Conservation (phyloP, 2,113 vertebrate genomes). For the Numida meleagris region DNA sequence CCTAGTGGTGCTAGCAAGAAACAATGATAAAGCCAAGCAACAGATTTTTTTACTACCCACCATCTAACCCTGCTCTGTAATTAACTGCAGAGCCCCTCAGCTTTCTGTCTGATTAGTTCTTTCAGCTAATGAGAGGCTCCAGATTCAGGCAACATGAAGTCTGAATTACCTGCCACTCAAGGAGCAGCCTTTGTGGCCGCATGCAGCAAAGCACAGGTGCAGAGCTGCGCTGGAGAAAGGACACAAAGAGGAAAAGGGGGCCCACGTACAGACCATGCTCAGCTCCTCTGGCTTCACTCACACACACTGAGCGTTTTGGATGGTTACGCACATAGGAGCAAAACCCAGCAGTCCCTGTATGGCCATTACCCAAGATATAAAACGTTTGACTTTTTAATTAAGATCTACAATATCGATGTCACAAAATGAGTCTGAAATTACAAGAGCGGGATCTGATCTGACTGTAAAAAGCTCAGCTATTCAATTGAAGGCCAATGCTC, state of each 20-base stretch:
- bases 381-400: conserved; percentile 69
- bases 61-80: conserved; percentile 32
- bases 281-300: neutral
- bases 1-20: neutral
- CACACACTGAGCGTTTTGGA: conserved; percentile 41
- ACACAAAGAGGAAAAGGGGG: conserved; percentile 27
- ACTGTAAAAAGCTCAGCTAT: conserved; percentile 64
- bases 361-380: conserved; percentile 69
- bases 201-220: conserved; percentile 37
- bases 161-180: conserved; percentile 13
- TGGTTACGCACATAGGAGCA: conserved; percentile 45
- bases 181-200: neutral
- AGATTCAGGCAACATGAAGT: neutral
- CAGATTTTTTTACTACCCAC: conserved; percentile 4
- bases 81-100: conserved; percentile 26
- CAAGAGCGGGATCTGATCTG: conserved; percentile 60
- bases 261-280: neutral
- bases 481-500: conserved; percentile 47
- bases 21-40: neutral
- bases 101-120: conserved; percentile 43
- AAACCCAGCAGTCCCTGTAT: conserved; percentile 55
- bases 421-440: conserved; percentile 70
- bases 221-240: neutral
- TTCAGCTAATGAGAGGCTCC: conserved; percentile 28
- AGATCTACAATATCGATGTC: conserved; percentile 65